Evolutionary conservation across 2,113 vertebrate genomes (phyloP).

Genomic region (Clarias macrocephalus): DNA sequence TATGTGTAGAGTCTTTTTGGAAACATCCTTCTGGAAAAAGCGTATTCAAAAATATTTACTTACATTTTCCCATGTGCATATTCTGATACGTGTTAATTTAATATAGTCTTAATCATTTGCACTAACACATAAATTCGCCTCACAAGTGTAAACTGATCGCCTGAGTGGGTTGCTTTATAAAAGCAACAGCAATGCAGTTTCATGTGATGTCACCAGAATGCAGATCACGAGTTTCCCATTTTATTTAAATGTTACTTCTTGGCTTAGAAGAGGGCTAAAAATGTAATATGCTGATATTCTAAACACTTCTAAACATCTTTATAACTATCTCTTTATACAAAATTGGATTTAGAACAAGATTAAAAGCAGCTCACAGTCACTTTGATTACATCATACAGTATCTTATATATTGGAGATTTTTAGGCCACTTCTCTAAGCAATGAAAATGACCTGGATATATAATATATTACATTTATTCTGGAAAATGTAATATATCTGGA

Average conservation of each 20-base stretch:
- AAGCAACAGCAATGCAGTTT: constrained; percentile 53
- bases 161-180: constrained; percentile 65
- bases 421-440: neutral
- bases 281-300: no score
- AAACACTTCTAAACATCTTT: neutral
- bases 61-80: constrained; percentile 78
- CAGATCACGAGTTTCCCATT: constrained; percentile 59
- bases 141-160: constrained; percentile 46
- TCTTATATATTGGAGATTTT: neutral
- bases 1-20: neutral
- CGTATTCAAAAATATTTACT: constrained; percentile 59
- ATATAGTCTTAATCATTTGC: neutral
- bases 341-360: neutral
- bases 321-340: neutral
- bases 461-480: neutral
- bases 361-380: neutral
- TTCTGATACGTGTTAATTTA: constrained; percentile 19
- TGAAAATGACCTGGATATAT: neutral
- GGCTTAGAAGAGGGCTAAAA: neutral
- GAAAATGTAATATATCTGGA: neutral
- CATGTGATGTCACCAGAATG: constrained; percentile 62
- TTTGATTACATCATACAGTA: neutral
- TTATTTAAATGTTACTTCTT: constrained; percentile 36
- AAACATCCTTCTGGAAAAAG: neutral
- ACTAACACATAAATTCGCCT: constrained; percentile 27